Percentiles rank a stretch among this genome's conserved stretches.
These are phyloP conservation scores for Archegozetes longisetosus DNA, from an alignment of 1,140 invertebrate genomes.

Conservation along the genomic window DNA sequence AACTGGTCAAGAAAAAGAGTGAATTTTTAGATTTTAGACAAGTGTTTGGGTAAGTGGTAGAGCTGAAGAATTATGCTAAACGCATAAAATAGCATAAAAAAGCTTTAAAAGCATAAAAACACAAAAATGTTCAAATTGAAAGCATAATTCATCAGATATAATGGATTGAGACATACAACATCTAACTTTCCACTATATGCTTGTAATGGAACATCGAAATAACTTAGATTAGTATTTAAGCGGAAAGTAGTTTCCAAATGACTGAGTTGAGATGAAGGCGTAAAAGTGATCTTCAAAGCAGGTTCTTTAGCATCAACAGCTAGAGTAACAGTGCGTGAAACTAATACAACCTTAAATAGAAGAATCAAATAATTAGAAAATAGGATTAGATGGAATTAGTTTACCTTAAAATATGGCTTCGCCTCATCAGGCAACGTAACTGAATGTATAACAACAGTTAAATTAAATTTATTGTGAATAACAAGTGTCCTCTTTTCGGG, in stretches of 20 bases:
- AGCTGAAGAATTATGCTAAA: no score
- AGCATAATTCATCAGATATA: background rate
- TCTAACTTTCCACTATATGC: conserved; percentile 54
- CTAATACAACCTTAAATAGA: background rate
- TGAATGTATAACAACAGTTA: conserved; percentile 49
- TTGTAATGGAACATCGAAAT: conserved; percentile 47
- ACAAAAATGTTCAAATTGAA: no score
- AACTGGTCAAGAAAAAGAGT: no score
- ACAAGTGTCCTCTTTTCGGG: conserved; percentile 35
- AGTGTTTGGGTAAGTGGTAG: no score
- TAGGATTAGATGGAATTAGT: background rate
- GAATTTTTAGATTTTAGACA: no score
- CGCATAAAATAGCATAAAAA: no score
- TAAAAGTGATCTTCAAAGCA: conserved; percentile 3
- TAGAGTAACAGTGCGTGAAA: background rate
- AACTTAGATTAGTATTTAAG: conserved; percentile 54
- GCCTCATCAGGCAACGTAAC: conserved; percentile 44
- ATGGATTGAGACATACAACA: conserved; percentile 31
- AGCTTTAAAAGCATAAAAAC: no score
- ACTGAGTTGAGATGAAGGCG: conserved; percentile 11
- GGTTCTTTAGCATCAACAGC: background rate
- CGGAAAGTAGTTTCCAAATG: conserved; percentile 36
- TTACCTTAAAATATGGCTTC: conserved; percentile 44
- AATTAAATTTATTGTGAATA: conserved; percentile 50
- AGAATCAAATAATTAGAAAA: no score